Conservation (phyloP, 2,888 invertebrate genomes). For the Netelia virgata region DNA sequence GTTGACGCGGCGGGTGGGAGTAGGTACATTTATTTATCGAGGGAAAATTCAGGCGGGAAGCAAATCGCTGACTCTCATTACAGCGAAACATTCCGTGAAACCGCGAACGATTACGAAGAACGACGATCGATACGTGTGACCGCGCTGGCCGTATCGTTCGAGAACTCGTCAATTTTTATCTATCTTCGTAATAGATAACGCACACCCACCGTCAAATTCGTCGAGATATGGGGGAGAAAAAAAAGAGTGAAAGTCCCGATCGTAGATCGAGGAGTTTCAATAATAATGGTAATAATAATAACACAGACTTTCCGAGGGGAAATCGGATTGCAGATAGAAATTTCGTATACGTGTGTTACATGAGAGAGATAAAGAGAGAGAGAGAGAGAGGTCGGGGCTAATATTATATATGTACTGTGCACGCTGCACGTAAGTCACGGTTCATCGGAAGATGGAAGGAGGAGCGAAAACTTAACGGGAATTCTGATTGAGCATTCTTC, state of each 20-base stretch:
- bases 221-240: background rate
- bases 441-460: constrained; percentile 57
- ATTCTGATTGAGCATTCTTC: constrained; percentile 63
- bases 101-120: constrained; percentile 40
- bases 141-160: background rate
- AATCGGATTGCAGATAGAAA: constrained; percentile 53
- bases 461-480: constrained; percentile 65
- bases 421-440: constrained; percentile 50
- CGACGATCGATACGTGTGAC: constrained; percentile 38
- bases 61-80: constrained; percentile 50
- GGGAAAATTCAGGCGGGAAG: constrained; percentile 43
- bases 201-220: constrained; percentile 26
- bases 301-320: constrained; percentile 20
- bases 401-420: constrained; percentile 11
- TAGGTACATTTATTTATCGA: constrained; percentile 17
- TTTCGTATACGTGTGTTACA: constrained; percentile 54
- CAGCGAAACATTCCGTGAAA: constrained; percentile 15
- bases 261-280: constrained; percentile 18
- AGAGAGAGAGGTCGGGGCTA: constrained; percentile 27
- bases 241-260: constrained; percentile 23
- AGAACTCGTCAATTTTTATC: no score
- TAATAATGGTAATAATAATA: constrained; percentile 27
- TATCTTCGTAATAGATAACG: no score
- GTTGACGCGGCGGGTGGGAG: background rate
- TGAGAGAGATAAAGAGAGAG: no score